Evolutionary conservation across 2,888 invertebrate genomes (phyloP), one percentile per base, ranked within the genome.

Genomic region (Agrochola lota): DNA sequence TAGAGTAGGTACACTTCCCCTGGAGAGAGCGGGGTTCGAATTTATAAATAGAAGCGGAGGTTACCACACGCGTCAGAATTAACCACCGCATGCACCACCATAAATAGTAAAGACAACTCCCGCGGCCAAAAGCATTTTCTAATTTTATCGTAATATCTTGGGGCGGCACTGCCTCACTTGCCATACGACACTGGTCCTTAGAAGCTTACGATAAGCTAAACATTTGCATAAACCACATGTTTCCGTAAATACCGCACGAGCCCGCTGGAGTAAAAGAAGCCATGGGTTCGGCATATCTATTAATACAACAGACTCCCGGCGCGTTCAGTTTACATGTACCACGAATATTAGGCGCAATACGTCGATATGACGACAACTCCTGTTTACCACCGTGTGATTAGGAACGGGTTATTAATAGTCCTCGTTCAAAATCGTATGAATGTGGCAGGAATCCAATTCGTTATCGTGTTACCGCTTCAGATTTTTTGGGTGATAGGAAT

Each of bases 71-170:
- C 89, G 86, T 91, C 90, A 87, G 87, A 92, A 91, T 92, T 91
- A 93, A 93, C 92, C 89, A 86, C 91, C 88, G 90, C 93, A 88
- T 85, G 91, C 96, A 94, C 91, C 94, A 95, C 96, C 96, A 95
- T 96, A 96, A 96, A 96, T 96, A 96, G 96, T 94, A 93, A 96
- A 96, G 94, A 93, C 94, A 92, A 92, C 94, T 92, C 93, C 92
- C 93, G 93, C 91, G 89, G 91, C 90, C 91, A 89, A 91, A 92
- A 94, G 94, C 93, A 92, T 93, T 94, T 93, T 95, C 96, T 96
- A 96, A 95, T 91, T 95, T 93, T 96, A 95, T 87, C 93, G 79
- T 86, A 90, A 91, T 90, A 88, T 85, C 88, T 85, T 82, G 84
- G 88, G 89, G 87, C 90, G 88, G 88, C 87, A 85, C 80, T 77